These are phyloP conservation scores for Adela reaumurella DNA, from an alignment of 2,888 invertebrate species.

Conservation along the genomic window DNA sequence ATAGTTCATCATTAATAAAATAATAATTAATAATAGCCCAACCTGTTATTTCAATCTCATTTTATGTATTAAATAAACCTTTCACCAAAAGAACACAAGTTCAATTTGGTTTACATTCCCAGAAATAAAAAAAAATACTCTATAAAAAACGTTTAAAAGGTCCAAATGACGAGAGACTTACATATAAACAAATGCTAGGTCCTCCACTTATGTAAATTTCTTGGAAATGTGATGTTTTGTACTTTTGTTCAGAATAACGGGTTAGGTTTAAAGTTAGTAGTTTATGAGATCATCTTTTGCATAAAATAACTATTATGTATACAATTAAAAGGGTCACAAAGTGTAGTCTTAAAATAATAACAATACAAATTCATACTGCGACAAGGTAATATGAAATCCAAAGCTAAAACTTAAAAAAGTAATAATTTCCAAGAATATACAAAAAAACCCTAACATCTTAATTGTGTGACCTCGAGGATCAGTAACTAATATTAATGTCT, in stretches of 20 bases:
- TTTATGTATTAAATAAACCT: not conserved
- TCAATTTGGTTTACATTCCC: not conserved
- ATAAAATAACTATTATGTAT: conserved; percentile 28
- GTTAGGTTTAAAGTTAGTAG: conserved; percentile 42
- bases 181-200: not conserved
- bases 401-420: conserved; percentile 26
- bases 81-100: not conserved
- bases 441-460: conserved; percentile 32
- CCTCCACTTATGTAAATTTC: conserved; percentile 4
- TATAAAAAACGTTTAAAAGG: not conserved
- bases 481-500: not conserved
- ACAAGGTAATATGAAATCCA: conserved; percentile 12
- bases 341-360: not conserved
- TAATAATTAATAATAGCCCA: not conserved
- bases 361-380: not conserved
- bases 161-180: not conserved
- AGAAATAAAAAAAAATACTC: not conserved
- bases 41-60: not conserved
- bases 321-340: not conserved
- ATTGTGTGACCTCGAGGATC: not conserved
- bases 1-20: not conserved
- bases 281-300: conserved; percentile 54
- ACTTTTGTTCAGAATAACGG: conserved; percentile 44
- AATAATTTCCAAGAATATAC: conserved; percentile 39
- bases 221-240: conserved; percentile 33